Base-by-base conservation (phyloP, 2,888 invertebrate species). In the Cyaniris semiargus region DNA sequence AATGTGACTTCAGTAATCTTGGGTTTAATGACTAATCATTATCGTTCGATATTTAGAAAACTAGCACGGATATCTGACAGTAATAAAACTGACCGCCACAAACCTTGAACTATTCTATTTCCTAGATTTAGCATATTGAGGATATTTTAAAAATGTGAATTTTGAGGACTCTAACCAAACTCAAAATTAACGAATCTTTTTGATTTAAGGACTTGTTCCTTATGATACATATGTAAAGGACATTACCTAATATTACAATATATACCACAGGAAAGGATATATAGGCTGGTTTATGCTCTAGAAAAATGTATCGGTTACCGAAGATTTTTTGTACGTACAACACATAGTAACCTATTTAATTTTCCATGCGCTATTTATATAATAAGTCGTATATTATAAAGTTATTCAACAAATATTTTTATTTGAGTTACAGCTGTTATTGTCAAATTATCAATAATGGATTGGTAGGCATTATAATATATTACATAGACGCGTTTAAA, bases 51-150 rank as follows among this genome's bases (percentile, higher is more conserved):
- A 18, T 75, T 56, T 58, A 6, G 15, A 56, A 38, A 75, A 75
- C 31, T 58, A 58, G 58, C 18, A 75, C 58, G 75, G 75, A 75
- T 56, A 75, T 75, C 44, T 23, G 34, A 75, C 58, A 15, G 48
- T 27, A 18, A 58, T 75, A 74, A 75, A 77, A 72, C 66, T 27
- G 74, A 70, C 74, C 48, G 74, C 56, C 13, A 56, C 38, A n/a
- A 38, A 85, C 92, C 92, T 92, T 92, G 92, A 86, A 89, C 90
- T 91, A 91, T 91, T 90, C 90, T 90, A 90, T 90, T 89, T 89
- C 89, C 90, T 90, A 90, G 88, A 87, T 88, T 88, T 85, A 48
- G 82, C 81, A 81, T 82, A 83, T 81, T 81, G 80, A 38, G 23
- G 23, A 27, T 48, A 72, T 23, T 72, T 72, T 72, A 7, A 34